These are phyloP conservation scores for Ephestia elutella DNA, from an alignment of 1,140 invertebrate species.

Conservation along the genomic window DNA sequence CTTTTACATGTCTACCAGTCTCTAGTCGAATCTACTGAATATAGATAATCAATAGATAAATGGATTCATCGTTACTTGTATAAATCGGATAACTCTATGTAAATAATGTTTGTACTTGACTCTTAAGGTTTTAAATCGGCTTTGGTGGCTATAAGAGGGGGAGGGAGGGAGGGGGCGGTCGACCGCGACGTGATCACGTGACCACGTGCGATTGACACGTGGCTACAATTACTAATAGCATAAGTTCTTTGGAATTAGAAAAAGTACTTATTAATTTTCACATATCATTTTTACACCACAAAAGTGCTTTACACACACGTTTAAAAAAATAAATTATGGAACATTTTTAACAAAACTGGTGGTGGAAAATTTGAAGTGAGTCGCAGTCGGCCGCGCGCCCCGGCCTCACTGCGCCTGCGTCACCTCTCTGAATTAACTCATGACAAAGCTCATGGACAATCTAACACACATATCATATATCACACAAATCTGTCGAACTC, in stretches of 20 bases:
- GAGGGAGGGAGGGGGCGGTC: too few relatives aligned
- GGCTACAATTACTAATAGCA: too few relatives aligned
- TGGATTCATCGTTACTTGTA: conserved; percentile 45
- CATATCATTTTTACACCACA: too few relatives aligned
- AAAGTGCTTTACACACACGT: too few relatives aligned
- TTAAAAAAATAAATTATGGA: too few relatives aligned
- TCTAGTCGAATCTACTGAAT: conserved; percentile 30
- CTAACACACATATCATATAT: too few relatives aligned
- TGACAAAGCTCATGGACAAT: too few relatives aligned
- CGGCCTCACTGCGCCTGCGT: background rate
- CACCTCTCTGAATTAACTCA: too few relatives aligned
- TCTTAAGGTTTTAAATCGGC: conserved; percentile 34
- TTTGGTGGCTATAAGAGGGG: conserved; percentile 15
- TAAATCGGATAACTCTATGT: conserved; percentile 44
- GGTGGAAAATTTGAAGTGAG: conserved; percentile 1
- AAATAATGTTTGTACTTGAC: conserved; percentile 58
- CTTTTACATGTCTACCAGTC: conserved; percentile 65
- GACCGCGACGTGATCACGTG: background rate
- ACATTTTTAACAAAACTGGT: too few relatives aligned
- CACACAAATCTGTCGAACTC: background rate
- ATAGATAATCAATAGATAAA: conserved; percentile 28
- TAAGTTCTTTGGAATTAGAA: too few relatives aligned
- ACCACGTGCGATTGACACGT: too few relatives aligned
- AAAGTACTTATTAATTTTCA: too few relatives aligned
- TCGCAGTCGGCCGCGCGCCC: background rate